phyloP scores from a whole-genome alignment of 2,888 invertebrate genomes.

The Eutolmus rufibarbis region DNA sequence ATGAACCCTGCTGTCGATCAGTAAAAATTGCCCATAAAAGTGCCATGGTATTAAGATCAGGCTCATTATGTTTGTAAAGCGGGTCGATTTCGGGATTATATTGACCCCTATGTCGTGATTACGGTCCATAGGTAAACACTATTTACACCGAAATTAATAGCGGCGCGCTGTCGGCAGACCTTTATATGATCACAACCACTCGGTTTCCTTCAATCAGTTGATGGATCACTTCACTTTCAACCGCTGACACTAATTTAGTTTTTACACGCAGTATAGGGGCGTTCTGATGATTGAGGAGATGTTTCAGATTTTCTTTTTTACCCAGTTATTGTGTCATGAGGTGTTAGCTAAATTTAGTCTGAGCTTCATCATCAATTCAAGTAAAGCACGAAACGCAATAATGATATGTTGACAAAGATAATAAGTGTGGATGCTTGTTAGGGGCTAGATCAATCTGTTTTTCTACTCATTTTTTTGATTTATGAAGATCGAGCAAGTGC shows the following conservation, averaged over 20 bases:
- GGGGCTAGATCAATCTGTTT: neutral
- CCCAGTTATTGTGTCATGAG: neutral
- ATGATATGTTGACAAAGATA: neutral
- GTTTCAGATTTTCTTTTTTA: neutral
- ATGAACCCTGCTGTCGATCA: neutral
- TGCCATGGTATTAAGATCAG: neutral
- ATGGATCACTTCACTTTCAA: slow-evolving; percentile 21
- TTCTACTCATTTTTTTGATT: neutral
- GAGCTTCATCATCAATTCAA: neutral
- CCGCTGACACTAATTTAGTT: slow-evolving; percentile 5
- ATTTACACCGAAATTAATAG: slow-evolving; percentile 10
- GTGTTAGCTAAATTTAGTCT: neutral
- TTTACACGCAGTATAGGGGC: slow-evolving; percentile 3
- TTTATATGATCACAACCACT: slow-evolving; percentile 1
- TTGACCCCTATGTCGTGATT: slow-evolving; percentile 37
- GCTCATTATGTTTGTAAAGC: neutral
- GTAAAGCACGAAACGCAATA: neutral
- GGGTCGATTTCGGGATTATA: neutral
- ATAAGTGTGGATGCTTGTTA: neutral
- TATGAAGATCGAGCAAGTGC: neutral
- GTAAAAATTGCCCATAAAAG: neutral
- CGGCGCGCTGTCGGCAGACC: neutral
- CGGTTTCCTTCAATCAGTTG: neutral
- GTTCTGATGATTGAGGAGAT: neutral
- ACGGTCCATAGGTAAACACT: slow-evolving; percentile 18